Percentiles rank a stretch among this genome's conserved stretches.
phyloP scores from a whole-genome alignment of 2,888 invertebrate genomes.

The Pandemis corylana region DNA sequence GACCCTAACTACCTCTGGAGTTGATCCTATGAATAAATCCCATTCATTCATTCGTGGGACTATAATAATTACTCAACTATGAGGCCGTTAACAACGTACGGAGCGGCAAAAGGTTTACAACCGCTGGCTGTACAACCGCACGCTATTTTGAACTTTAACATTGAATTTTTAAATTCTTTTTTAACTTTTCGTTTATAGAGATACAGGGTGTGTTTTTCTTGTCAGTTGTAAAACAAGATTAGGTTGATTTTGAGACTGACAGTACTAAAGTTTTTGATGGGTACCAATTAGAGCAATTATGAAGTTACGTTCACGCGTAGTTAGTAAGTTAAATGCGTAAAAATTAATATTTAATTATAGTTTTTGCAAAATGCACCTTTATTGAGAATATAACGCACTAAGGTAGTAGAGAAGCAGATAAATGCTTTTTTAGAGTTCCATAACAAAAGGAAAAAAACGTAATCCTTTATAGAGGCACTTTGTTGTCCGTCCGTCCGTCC shows the following conservation, averaged over 20 bases:
- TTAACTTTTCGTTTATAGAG: not conserved
- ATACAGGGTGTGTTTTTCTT: slow-evolving; percentile 7
- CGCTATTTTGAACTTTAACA: not conserved
- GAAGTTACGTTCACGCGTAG: not conserved
- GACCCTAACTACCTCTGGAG: slow-evolving; percentile 43
- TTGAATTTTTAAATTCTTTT: not conserved
- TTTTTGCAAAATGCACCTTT: too few relatives aligned
- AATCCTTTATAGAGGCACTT: too few relatives aligned
- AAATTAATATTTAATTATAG: not conserved
- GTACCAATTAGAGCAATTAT: slow-evolving; percentile 37
- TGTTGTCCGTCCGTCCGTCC: too few relatives aligned
- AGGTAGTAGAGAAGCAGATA: too few relatives aligned
- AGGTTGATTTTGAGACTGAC: slow-evolving; percentile 32
- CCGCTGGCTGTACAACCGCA: not conserved
- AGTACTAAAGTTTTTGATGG: slow-evolving; percentile 37
- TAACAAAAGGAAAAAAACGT: too few relatives aligned
- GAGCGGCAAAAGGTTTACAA: slow-evolving; percentile 29
- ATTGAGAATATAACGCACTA: too few relatives aligned
- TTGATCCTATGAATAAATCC: slow-evolving; percentile 54
- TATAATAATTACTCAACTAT: slow-evolving; percentile 52
- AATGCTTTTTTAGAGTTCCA: too few relatives aligned
- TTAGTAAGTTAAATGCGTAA: not conserved
- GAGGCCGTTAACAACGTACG: slow-evolving; percentile 35
- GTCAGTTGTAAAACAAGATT: slow-evolving; percentile 17
- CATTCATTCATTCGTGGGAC: slow-evolving; percentile 55